Base-by-base conservation (phyloP, 2,797 vertebrate genomes). In the Coendou prehensilis region DNA sequence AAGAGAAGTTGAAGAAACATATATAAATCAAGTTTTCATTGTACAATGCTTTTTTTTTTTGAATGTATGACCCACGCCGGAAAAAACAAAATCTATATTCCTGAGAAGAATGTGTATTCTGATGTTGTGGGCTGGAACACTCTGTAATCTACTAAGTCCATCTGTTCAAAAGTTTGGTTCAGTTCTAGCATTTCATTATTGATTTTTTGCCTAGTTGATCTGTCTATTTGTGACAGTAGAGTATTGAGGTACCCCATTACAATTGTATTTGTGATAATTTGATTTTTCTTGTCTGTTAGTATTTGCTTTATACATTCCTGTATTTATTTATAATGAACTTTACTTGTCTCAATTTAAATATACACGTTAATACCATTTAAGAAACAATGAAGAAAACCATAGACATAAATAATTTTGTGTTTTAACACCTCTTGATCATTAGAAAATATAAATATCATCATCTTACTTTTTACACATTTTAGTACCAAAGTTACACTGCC, bases 281-380 rank as follows among this genome's bases (percentile, higher is more conserved):
- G 33, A 67, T n/a, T 61, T 67, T n/a, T 67, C 14, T 8, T 67
- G 33, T 18, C 64, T 8, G 6, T 6, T n/a, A 67, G 63, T n/a
- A n/a, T n/a, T 67, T n/a, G 64, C n/a, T 67, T 5, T 67, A 8
- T 28, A 17, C 2, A 64, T 80, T 37, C 11, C 7, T 93, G 4
- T 61, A 91, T 33, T 26, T 89, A 15, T 71, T 78, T 54, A 75
- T 26, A 71, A 63, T 33, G 50, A 86, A 45, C 4, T 76, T 87
- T 41, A 56, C 0, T 11, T 47, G 6, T 78, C 81, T 86, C 14
- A 64, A 0, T 8, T 73, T 94, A 71, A 80, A 28, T 52, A 0
- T 88, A 87, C 4, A 61, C 86, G 80, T 86, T 79, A 47, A 18
- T 89, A 75, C 89, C 28, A 47, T 56, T 95, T 6, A 88, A 75